These are phyloP conservation scores for Pseudocheirus occidentalis DNA, from an alignment of 2,797 vertebrate species.

Conservation along the genomic window DNA sequence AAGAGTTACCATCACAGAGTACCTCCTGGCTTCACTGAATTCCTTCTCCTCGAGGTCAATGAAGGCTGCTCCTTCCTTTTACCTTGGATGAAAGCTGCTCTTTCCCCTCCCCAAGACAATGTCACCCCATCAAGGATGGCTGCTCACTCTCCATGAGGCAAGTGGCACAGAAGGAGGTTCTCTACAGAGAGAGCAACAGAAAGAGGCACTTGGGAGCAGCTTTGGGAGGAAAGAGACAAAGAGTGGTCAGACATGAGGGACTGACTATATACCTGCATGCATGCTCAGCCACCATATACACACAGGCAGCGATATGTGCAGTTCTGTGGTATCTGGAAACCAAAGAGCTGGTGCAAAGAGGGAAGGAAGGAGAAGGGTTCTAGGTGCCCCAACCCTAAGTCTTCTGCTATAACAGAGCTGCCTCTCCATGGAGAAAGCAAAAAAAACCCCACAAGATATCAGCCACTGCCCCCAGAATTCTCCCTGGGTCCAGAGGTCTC, in stretches of 20 bases:
- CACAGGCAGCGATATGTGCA: background rate
- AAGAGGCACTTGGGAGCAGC: background rate
- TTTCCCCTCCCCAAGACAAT: slow-evolving; percentile 1
- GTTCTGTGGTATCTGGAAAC: background rate
- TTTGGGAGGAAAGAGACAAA: slow-evolving; percentile 14
- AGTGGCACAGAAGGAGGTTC: slow-evolving; percentile 35
- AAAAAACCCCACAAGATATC: background rate
- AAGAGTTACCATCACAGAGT: background rate
- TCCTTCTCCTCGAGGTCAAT: background rate
- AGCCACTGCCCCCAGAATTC: background rate
- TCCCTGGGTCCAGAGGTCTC: background rate
- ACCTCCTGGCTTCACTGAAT: background rate
- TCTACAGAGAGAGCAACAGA: background rate
- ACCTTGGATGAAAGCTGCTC: slow-evolving; percentile 41
- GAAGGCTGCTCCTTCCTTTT: background rate
- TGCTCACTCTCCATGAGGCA: slow-evolving; percentile 28
- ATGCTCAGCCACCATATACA: background rate
- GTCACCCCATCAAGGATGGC: slow-evolving; percentile 10
- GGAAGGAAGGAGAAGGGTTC: slow-evolving; percentile 11
- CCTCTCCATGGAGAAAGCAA: background rate
- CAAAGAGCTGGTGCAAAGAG: background rate
- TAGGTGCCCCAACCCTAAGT: background rate
- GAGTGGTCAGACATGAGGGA: background rate
- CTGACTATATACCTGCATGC: background rate
- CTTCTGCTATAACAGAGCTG: slow-evolving; percentile 27